Evolutionary conservation across 2,797 vertebrate genomes (phyloP).

Genomic region (Girardinus metallicus): DNA sequence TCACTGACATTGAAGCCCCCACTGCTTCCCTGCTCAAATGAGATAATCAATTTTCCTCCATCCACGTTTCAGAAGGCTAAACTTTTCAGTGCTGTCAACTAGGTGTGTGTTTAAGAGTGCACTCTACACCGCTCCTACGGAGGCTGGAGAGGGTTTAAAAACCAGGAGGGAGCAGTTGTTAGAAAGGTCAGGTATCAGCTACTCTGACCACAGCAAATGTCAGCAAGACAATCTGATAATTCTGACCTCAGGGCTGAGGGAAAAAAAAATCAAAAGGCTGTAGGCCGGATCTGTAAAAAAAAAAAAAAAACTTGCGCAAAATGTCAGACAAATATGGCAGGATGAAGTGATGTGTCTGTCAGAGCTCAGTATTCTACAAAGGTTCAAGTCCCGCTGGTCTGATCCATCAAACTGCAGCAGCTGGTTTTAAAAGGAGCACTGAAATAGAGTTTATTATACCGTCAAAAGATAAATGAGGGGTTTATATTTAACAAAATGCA

Average conservation of each 20-base stretch:
- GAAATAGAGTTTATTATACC: not conserved
- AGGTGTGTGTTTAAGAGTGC: constrained; percentile 49
- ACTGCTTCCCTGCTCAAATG: constrained; percentile 43
- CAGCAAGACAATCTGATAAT: constrained; percentile 70
- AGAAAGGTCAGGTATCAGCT: constrained; percentile 74
- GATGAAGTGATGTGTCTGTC: constrained; percentile 57
- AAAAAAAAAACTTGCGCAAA: constrained; percentile 39
- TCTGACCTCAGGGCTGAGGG: constrained; percentile 45
- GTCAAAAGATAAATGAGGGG: not conserved
- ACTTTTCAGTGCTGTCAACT: constrained; percentile 41
- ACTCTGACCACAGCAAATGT: constrained; percentile 71
- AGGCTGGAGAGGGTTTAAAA: constrained; percentile 34
- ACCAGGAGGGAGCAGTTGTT: constrained; percentile 40
- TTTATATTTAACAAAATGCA: not conserved
- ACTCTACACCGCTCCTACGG: constrained; percentile 24
- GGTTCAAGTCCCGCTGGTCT: constrained; percentile 23
- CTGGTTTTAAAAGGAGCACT: not conserved
- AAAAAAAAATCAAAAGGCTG: constrained; percentile 55
- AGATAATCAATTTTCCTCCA: constrained; percentile 53
- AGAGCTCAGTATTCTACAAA: constrained; percentile 48
- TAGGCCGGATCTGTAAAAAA: constrained; percentile 50
- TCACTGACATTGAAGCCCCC: constrained; percentile 34
- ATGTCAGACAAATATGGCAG: constrained; percentile 64
- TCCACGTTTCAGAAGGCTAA: constrained; percentile 59
- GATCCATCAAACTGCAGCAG: not conserved